Base-by-base conservation (phyloP, 1,140 invertebrate genomes). In the Heterodera carotae region DNA sequence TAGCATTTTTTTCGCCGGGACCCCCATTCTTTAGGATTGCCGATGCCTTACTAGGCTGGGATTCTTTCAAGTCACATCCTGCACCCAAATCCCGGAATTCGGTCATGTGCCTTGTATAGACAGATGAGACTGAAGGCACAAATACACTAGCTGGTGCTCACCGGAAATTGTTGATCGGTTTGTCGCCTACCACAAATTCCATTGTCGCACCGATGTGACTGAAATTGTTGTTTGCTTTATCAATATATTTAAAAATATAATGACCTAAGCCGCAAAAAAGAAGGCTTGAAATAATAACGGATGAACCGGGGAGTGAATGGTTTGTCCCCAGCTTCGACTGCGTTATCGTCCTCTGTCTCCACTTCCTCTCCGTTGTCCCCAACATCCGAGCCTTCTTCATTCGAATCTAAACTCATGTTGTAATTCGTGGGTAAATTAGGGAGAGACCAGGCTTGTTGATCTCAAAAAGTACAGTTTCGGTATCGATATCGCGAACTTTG, bases 161-260 rank as follows among this genome's bases (percentile, higher is more conserved):
- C 71, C 71, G 91, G 88, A 99, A 98, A 87, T 95, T 95, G 81
- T 94, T 94, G 0, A 98, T 93, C 56, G 94, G 92, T 82, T 93
- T 92, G 79, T 92, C 90, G 43, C 96, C 96, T 27, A 98, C 94
- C 12, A 94, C 93, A 89, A 99, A 99, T 89, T 98, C 96, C 69
- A 98, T 94, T 93, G 95, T 97, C 36, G 95, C 95, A 74, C 96
- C 96, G 60, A 98, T 94, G 79, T 94, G 95, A 89, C 95, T 95
- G 69, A 34, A 74, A 74, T 7, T 18, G 25, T 7, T 36, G 31
- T 69, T 1, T 15, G 4, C 18, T 94, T 94, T n/a, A 97, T 91
- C 90, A 97, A 43, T 43, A 97, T 75, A 90, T 93, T 48, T 7
- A 27, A 36, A 62, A 74, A 7, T 33, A 48, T 27, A 0, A 18